Evolutionary conservation across 2,113 vertebrate species (phyloP).

Genomic region (Ailurus styani): DNA sequence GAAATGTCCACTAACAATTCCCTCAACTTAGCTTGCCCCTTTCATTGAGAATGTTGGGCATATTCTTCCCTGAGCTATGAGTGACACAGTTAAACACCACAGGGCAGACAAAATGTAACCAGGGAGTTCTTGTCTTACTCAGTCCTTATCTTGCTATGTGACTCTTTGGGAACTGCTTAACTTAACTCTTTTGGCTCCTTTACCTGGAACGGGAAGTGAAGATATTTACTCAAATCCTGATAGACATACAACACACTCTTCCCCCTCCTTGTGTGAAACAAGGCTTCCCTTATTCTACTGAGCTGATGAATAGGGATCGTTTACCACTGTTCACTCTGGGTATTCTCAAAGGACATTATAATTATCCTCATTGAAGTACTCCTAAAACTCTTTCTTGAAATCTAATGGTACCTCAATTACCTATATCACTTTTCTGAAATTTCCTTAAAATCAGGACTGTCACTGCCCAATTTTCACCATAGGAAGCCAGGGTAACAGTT

Average conservation of each 20-base stretch:
- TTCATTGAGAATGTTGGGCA: neutral
- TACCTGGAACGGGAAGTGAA: constrained; percentile 31
- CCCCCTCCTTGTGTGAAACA: constrained; percentile 17
- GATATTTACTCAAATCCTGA: constrained; percentile 30
- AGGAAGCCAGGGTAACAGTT: neutral
- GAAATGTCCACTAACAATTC: constrained; percentile 1
- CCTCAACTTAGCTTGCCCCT: neutral
- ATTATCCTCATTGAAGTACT: constrained; percentile 34
- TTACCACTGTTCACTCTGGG: constrained; percentile 24
- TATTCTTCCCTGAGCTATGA: neutral
- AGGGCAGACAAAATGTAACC: neutral
- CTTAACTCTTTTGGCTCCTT: constrained; percentile 38
- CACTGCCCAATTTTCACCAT: neutral
- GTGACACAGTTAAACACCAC: neutral
- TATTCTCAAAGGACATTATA: constrained; percentile 25
- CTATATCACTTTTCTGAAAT: constrained; percentile 43
- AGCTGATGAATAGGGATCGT: constrained; percentile 51
- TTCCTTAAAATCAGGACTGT: constrained; percentile 32
- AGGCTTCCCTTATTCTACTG: constrained; percentile 56
- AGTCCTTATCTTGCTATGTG: constrained; percentile 1
- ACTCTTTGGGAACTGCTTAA: constrained; percentile 29
- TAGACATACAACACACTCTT: neutral
- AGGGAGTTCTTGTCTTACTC: neutral
- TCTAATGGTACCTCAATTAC: neutral
- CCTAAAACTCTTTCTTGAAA: neutral